Percentiles rank a stretch among this genome's conserved stretches.
phyloP scores from a whole-genome alignment of 2,797 vertebrate species.

The Phylloscopus collybita region DNA sequence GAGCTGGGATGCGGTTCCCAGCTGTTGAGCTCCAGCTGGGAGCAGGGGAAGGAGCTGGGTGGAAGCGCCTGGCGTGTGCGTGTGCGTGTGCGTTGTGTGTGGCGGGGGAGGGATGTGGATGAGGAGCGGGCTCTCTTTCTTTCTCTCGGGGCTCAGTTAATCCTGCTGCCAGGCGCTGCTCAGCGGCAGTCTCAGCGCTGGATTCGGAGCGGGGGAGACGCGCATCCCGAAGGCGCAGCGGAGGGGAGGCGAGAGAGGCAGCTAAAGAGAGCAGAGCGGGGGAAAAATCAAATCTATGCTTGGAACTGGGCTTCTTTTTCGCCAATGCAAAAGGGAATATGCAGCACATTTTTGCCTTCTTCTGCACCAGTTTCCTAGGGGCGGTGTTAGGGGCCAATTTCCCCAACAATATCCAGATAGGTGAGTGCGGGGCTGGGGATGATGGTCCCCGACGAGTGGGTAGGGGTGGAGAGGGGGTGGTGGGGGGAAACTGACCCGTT shows the following conservation, averaged over 20 bases:
- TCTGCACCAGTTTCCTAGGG: slow-evolving; percentile 98
- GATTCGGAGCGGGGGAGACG: slow-evolving; percentile 72
- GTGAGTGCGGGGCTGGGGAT: slow-evolving; percentile 80
- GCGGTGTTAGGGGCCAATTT: slow-evolving; percentile 98
- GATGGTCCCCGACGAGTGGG: neutral
- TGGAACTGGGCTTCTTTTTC: slow-evolving; percentile 91
- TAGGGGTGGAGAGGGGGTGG: neutral
- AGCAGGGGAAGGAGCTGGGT: slow-evolving; percentile 52
- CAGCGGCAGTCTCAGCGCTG: slow-evolving; percentile 81
- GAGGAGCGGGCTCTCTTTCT: slow-evolving; percentile 75
- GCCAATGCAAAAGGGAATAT: slow-evolving; percentile 99
- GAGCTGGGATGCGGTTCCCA: neutral
- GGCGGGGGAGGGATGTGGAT: slow-evolving; percentile 64
- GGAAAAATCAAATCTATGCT: slow-evolving; percentile 86
- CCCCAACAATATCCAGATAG: slow-evolving; percentile 99
- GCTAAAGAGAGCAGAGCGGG: slow-evolving; percentile 68
- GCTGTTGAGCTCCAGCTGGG: slow-evolving; percentile 45
- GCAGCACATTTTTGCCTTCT: slow-evolving; percentile 97
- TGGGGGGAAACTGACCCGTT: neutral
- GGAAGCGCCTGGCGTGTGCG: slow-evolving; percentile 64
- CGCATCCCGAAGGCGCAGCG: slow-evolving; percentile 50
- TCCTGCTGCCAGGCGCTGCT: slow-evolving; percentile 81
- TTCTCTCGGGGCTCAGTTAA: slow-evolving; percentile 80
- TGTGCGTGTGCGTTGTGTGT: slow-evolving; percentile 60
- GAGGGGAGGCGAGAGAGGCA: slow-evolving; percentile 68